These are phyloP conservation scores for Gallinago nigripennis DNA, from an alignment of 2,797 vertebrate species.

Conservation along the genomic window DNA sequence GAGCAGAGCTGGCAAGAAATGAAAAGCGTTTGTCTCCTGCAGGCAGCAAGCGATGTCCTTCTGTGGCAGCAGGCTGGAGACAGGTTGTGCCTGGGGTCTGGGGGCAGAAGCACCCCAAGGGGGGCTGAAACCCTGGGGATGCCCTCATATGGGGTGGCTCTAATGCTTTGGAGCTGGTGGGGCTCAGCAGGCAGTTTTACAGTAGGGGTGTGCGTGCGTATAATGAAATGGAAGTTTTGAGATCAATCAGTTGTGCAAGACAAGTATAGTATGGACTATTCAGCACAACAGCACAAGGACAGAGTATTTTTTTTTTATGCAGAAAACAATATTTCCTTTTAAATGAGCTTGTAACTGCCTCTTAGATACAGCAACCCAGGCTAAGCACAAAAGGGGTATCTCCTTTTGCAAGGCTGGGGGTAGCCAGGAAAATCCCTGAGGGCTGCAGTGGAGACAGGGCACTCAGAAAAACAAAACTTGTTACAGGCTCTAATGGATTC, in stretches of 20 bases:
- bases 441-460: background rate
- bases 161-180: background rate
- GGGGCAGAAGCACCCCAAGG: background rate
- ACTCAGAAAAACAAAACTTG: background rate
- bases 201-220: accelerated
- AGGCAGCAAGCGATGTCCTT: background rate
- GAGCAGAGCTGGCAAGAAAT: background rate
- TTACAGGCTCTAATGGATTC: accelerated
- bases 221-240: background rate
- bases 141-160: background rate
- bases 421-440: background rate
- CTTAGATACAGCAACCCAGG: too few species aligned
- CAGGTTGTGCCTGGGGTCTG: background rate
- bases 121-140: background rate
- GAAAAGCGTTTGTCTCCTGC: background rate
- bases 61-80: background rate
- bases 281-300: background rate
- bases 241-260: background rate
- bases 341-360: background rate
- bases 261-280: accelerated
- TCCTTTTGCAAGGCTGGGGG: background rate
- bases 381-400: too few species aligned
- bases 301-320: background rate
- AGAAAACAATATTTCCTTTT: background rate
- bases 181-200: background rate